phyloP scores from a whole-genome alignment of 2,113 vertebrate species.

The Pseudorhombus dupliciocellatus region DNA sequence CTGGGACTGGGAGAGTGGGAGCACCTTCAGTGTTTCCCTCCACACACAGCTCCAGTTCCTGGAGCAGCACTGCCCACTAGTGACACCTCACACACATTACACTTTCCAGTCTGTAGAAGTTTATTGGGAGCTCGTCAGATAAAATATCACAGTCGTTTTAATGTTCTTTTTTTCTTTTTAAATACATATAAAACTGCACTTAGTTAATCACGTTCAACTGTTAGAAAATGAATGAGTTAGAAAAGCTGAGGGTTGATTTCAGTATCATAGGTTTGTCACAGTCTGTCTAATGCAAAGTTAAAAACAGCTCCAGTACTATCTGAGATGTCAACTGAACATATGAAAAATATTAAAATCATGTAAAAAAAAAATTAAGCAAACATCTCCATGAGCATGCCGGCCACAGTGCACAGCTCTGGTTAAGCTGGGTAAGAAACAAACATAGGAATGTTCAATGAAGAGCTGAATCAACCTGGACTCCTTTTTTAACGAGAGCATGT shows the following conservation, averaged over 20 bases:
- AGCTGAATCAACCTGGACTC: too few relatives aligned
- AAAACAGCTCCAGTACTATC: constrained; percentile 33
- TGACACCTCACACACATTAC: constrained; percentile 40
- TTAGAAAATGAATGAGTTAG: constrained; percentile 23
- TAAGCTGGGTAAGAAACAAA: not conserved
- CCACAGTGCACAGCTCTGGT: constrained; percentile 2
- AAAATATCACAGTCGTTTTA: constrained; percentile 45
- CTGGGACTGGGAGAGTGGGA: not conserved
- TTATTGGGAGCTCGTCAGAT: constrained; percentile 51
- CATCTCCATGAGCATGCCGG: not conserved
- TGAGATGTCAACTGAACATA: constrained; percentile 30
- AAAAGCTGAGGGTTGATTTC: constrained; percentile 39
- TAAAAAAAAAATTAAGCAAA: constrained; percentile 22
- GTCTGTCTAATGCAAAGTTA: constrained; percentile 34
- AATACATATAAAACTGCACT: constrained; percentile 55
- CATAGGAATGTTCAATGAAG: constrained; percentile 38
- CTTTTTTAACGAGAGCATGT: too few relatives aligned
- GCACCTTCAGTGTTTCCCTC: not conserved
- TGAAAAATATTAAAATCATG: constrained; percentile 15
- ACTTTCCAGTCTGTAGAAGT: constrained; percentile 45
- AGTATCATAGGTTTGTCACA: constrained; percentile 49
- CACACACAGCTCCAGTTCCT: not conserved
- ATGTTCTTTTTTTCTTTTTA: constrained; percentile 41
- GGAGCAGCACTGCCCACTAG: constrained; percentile 67
- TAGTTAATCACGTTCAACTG: constrained; percentile 32